phyloP scores from a whole-genome alignment of 2,113 vertebrate species.

The Brienomyrus brachyistius region DNA sequence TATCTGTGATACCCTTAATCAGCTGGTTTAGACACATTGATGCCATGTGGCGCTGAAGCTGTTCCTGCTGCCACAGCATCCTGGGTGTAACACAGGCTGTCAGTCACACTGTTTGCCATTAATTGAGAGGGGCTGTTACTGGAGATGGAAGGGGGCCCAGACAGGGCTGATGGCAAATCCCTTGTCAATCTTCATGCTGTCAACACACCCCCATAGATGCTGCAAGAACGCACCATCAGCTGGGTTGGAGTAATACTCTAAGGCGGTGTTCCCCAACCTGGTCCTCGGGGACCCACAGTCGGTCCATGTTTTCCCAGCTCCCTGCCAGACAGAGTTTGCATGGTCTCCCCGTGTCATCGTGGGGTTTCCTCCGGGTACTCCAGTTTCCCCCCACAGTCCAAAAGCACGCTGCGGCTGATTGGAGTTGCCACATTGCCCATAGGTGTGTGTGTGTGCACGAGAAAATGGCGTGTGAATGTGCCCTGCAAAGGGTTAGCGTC shows the following conservation, averaged over 20 bases:
- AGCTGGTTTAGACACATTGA: neutral
- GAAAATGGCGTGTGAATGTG: neutral
- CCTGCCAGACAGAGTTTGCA: neutral
- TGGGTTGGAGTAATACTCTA: neutral
- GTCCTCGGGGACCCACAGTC: neutral
- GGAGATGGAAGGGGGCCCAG: neutral
- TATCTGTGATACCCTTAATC: neutral
- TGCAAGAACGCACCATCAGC: neutral
- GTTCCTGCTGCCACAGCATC: neutral
- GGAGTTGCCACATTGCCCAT: neutral
- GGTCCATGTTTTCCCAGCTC: neutral
- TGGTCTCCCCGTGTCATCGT: neutral
- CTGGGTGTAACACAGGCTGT: neutral
- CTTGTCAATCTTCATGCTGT: neutral
- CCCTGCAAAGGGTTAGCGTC: neutral
- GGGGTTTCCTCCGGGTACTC: neutral
- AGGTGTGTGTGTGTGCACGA: neutral
- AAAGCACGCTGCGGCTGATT: neutral
- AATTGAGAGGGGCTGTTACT: neutral
- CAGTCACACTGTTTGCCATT: neutral
- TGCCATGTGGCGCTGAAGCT: neutral
- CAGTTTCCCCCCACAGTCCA: neutral
- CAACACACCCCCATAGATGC: neutral
- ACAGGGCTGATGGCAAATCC: neutral
- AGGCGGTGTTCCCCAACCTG: neutral